These are phyloP conservation scores for Passer domesticus DNA, from an alignment of 2,113 vertebrate genomes.

Conservation along the genomic window DNA sequence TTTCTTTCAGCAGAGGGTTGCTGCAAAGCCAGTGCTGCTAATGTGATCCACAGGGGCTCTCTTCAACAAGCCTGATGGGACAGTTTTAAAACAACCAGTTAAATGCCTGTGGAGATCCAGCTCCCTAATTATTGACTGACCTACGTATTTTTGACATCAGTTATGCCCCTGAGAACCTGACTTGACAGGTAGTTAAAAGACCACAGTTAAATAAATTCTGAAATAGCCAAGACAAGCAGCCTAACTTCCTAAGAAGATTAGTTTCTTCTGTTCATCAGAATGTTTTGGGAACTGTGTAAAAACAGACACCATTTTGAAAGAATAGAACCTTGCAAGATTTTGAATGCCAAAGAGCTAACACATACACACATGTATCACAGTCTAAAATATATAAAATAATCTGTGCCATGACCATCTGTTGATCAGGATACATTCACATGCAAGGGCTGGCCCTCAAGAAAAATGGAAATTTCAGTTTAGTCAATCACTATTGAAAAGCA, in stretches of 20 bases:
- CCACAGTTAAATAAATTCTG: constrained; percentile 34
- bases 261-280: constrained; percentile 51
- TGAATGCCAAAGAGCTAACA: neutral
- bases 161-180: constrained; percentile 18
- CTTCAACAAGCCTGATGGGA: neutral
- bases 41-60: neutral
- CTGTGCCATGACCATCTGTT: neutral
- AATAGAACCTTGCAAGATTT: neutral
- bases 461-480: neutral
- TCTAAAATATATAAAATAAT: neutral
- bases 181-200: constrained; percentile 42
- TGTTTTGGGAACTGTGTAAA: neutral
- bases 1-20: neutral
- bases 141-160: constrained; percentile 44
- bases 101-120: constrained; percentile 31
- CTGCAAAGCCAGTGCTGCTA: neutral
- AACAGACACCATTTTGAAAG: constrained; percentile 2
- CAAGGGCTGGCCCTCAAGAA: neutral
- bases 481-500: neutral
- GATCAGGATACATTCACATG: neutral
- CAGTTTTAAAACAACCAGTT: constrained; percentile 39
- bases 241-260: constrained; percentile 29
- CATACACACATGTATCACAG: neutral
- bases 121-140: constrained; percentile 38
- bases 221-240: constrained; percentile 58